Conservation (phyloP, 2,797 vertebrate species). For the Arctocebus calabarensis region DNA sequence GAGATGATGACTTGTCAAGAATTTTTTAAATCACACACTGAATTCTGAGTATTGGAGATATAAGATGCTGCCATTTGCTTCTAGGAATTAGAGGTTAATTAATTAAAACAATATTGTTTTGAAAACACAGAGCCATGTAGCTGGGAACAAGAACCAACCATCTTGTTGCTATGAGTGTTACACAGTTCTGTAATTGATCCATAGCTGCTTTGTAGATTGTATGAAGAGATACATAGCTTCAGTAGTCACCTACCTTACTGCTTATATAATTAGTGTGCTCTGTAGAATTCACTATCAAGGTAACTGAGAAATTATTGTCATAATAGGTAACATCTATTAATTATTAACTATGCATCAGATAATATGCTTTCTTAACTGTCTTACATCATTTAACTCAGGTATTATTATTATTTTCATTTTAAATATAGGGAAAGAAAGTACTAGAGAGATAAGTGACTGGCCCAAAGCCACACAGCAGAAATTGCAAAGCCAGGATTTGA, state of each 20-base stretch:
- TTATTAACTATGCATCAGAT: not conserved
- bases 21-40: constrained; percentile 19
- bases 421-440: not conserved
- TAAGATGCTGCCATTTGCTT: not conserved
- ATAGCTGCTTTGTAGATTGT: not conserved
- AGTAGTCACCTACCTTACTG: not conserved
- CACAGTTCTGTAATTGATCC: not conserved
- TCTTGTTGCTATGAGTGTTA: not conserved
- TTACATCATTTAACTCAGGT: not conserved
- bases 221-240: not conserved
- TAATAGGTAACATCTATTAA: constrained; percentile 28
- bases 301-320: not conserved
- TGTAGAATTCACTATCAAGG: not conserved
- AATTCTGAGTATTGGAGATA: not conserved
- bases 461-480: not conserved
- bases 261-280: not conserved
- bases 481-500: not conserved
- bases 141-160: not conserved
- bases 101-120: not conserved
- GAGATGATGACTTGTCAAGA: not conserved
- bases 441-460: not conserved
- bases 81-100: not conserved
- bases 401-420: constrained; percentile 31
- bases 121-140: not conserved
- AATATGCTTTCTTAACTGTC: not conserved